Evolutionary conservation across 2,888 invertebrate genomes (phyloP), one percentile per base, ranked within the genome.

Genomic region (Tricholauxania praeusta): DNA sequence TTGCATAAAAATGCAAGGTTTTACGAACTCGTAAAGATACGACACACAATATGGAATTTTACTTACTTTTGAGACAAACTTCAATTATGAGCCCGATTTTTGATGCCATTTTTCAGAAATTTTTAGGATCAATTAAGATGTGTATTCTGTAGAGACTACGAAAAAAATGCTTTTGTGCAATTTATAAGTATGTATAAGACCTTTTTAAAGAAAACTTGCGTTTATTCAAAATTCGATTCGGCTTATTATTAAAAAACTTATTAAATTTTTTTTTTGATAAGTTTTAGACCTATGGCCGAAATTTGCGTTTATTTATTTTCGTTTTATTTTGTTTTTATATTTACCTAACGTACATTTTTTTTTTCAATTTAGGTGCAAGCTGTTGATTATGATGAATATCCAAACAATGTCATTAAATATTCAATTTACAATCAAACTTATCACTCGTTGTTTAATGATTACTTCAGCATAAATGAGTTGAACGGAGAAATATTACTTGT

Each of bases 351-450:
- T 60, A 80, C 22, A 28, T 49, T n/a, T 73, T 12, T 72, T 32
- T 74, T 63, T 79, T 60, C 70, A 65, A n/a, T 73, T 69, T 80
- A 82, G 79, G 73, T 79, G 19, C 72, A 53, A 79, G 78, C 78
- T 39, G 85, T 88, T n/a, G 97, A 97, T 88, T 86, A 88, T 2
- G 97, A 97, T 89, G 92, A 93, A 80, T 93, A 92, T 77, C 89
- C 90, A 72, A 90, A 93, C 80, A 92, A 93, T 12, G 89, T 90
- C 75, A 89, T 97, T 65, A 89, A 90, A 76, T 97, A 96, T 88
- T 91, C 92, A 5, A 91, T 96, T 79, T 92, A 94, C 83, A 76
- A 78, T 14, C 94, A 94, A 80, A 91, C 89, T 62, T 90, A 90
- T 75, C 89, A 90, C 72, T 89, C 91, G 52, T 90, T 90, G 79